Evolutionary conservation across 2,797 vertebrate genomes (phyloP).

Genomic region (Myiothlypis coronata): DNA sequence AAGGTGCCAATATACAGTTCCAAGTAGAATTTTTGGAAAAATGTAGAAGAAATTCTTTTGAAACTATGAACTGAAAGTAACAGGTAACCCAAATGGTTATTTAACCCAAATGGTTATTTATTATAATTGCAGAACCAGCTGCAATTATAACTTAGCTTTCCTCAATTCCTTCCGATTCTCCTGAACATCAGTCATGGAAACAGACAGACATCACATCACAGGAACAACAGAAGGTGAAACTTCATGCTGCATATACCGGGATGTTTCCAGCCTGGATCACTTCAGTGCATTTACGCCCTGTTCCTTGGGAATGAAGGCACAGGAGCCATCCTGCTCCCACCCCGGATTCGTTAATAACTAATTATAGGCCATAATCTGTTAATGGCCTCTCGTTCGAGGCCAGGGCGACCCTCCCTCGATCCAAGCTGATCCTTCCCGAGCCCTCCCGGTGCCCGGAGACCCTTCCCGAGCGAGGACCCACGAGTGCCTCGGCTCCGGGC

Average conservation of each 20-base stretch:
- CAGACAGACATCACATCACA: neutral
- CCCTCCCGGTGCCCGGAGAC: neutral
- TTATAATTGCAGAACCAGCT: neutral
- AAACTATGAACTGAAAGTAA: neutral
- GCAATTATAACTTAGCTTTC: neutral
- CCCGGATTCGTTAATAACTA: fast-evolving
- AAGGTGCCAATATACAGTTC: neutral
- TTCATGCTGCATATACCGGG: fast-evolving
- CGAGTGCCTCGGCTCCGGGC: neutral
- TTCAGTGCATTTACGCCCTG: fast-evolving
- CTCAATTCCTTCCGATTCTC: neutral
- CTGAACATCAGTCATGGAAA: neutral
- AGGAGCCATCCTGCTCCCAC: fast-evolving
- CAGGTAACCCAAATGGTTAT: fast-evolving
- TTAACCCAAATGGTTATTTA: fast-evolving
- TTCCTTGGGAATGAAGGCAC: fast-evolving
- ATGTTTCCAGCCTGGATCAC: neutral
- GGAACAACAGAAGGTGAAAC: neutral
- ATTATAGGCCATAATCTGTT: too few species aligned
- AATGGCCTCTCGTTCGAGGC: neutral
- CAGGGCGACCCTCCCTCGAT: neutral
- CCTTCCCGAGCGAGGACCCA: fast-evolving
- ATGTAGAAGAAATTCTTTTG: neutral
- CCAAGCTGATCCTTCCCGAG: neutral
- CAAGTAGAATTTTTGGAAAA: neutral